Conservation (phyloP, 2,113 vertebrate genomes). For the Coptodon rendalli region DNA sequence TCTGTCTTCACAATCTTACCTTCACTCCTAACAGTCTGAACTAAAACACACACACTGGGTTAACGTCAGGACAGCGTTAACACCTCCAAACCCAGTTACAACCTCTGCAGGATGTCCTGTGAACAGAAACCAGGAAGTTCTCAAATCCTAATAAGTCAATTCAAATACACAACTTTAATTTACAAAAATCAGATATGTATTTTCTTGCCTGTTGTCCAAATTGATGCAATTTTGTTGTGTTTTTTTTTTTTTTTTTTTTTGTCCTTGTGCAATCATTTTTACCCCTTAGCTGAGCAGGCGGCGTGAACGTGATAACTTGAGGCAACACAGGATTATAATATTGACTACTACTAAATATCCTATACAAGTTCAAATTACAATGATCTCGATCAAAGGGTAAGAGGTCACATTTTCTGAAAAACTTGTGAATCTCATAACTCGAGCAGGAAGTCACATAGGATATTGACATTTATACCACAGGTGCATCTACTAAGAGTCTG, state of each 20-base stretch:
- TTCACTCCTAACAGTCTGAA: neutral
- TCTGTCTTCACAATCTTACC: neutral
- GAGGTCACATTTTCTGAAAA: neutral
- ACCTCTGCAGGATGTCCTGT: neutral
- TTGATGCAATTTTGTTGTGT: neutral
- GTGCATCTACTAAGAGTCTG: neutral
- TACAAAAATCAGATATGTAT: neutral
- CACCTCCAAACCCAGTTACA: neutral
- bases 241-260: neutral
- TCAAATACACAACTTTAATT: neutral
- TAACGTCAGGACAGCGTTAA: neutral
- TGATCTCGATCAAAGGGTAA: neutral
- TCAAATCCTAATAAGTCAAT: neutral
- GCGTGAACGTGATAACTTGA: accelerated
- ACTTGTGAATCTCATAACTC: neutral
- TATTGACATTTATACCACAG: neutral
- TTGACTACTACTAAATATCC: neutral
- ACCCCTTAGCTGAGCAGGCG: neutral
- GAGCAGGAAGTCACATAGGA: neutral
- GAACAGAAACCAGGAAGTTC: neutral
- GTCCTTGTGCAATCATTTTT: neutral
- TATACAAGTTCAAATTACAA: neutral
- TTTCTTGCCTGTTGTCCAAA: neutral
- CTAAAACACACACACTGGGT: neutral
- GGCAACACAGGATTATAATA: neutral